Conservation (phyloP, 1,140 invertebrate genomes). For the Cryptotermes secundus region DNA sequence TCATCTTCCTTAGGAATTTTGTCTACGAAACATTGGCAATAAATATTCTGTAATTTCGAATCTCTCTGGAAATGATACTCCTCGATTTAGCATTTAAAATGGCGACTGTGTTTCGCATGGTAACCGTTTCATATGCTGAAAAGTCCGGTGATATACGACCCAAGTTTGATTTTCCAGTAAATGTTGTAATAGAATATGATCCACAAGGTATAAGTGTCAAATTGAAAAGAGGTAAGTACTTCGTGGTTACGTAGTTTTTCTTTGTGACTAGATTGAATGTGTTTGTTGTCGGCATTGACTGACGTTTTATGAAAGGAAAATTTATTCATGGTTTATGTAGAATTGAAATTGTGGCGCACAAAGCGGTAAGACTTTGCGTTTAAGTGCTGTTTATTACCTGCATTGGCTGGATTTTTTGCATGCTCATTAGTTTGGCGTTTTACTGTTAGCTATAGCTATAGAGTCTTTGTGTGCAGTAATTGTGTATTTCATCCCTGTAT, state of each 20-base stretch:
- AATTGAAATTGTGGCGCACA: not conserved
- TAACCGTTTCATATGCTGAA: slow-evolving; percentile 66
- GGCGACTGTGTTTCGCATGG: slow-evolving; percentile 68
- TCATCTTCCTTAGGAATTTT: too few species aligned
- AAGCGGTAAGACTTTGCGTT: not conserved
- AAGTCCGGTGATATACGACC: slow-evolving; percentile 63
- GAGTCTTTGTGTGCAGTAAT: not conserved
- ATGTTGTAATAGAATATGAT: slow-evolving; percentile 70
- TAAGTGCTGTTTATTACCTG: not conserved
- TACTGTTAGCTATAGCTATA: not conserved
- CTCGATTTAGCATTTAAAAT: slow-evolving; percentile 52
- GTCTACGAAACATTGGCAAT: not conserved
- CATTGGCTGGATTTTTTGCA: not conserved
- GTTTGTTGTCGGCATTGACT: not conserved
- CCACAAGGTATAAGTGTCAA: slow-evolving; percentile 72
- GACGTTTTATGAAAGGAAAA: not conserved
- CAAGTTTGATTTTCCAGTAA: slow-evolving; percentile 68
- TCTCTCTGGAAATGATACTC: not conserved
- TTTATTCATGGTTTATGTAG: not conserved
- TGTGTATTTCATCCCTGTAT: not conserved
- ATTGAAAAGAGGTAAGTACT: slow-evolving; percentile 57
- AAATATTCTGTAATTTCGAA: not conserved
- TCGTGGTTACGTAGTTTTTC: not conserved
- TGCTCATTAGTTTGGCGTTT: not conserved
- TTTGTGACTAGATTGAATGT: not conserved